Base-by-base conservation (phyloP, 2,113 vertebrate genomes). In the Pardalotus punctatus region DNA sequence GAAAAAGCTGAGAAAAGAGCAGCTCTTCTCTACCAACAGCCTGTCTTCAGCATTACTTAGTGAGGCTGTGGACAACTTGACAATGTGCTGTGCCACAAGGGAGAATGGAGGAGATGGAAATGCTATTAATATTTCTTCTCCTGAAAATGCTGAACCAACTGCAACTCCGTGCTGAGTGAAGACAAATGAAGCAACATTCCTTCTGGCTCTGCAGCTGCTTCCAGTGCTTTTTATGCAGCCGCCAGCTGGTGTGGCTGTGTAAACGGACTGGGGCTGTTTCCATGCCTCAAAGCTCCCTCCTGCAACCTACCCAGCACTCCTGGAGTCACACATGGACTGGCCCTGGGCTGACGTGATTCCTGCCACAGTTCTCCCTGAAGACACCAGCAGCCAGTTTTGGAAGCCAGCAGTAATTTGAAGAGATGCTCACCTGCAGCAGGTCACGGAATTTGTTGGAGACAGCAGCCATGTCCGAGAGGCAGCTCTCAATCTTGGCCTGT, bases 401-500 rank as follows among this genome's bases (percentile, higher is more conserved):
- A 62, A 47, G 33, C 5, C 60, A 47, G 62, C 48, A 65, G 38
- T 10, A 70, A 69, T 12, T 48, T 43, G 19, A 45, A 43, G 23
- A 50, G 36, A 48, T 14, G 3, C 98, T 97, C 90, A 99, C 99
- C 99, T 99, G 99, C 77, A 99, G 97, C 57, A 99, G 98, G 95
- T 99, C 99, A 76, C 99, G 98, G 93, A 99, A 99, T 94, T 99
- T 99, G 97, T 97, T 97, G 61, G 99, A 99, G 38, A 99, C 99
- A 0, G 98, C 99, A 58, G 99, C 98, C 81, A 99, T 98, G 96
- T 99, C 99, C 0, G 98, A 98, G 78, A 99, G 98, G 95, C 99
- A 99, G 98, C 99, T 99, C 91, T 99, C 99, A 66, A 99, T 99
- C 98, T 99, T 99, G 91, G 99, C 99, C 89, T 99, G 98, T 0